These are phyloP conservation scores for Poecile montanus DNA, from an alignment of 2,797 vertebrate genomes.

Conservation along the genomic window DNA sequence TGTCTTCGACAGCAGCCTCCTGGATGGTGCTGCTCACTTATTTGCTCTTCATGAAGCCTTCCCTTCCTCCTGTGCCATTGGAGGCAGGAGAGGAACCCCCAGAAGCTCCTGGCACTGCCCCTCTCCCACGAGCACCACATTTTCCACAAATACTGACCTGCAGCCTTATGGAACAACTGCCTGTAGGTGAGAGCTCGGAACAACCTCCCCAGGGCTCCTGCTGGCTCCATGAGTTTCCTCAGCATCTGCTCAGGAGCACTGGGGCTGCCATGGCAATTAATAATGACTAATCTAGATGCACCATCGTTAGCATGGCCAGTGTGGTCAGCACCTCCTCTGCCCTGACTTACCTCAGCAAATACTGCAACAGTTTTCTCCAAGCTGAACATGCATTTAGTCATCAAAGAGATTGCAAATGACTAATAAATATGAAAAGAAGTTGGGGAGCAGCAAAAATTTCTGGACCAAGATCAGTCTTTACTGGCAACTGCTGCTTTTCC, in stretches of 20 bases:
- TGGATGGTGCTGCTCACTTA: neutral
- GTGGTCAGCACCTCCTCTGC: neutral
- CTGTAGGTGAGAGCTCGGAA: neutral
- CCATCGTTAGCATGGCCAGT: rapidly evolving
- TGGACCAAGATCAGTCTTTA: slow-evolving; percentile 45
- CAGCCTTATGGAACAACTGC: neutral
- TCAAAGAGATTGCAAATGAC: slow-evolving; percentile 19
- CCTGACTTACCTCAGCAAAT: neutral
- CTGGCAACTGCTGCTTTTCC: slow-evolving; percentile 37
- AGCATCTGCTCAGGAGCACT: neutral
- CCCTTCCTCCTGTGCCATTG: neutral
- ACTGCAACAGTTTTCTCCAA: neutral
- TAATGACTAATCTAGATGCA: neutral
- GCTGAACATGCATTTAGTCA: neutral
- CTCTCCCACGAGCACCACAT: rapidly evolving
- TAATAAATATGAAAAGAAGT: slow-evolving; percentile 1
- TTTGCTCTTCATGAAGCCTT: neutral
- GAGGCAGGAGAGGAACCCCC: neutral
- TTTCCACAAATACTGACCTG: neutral
- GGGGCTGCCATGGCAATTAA: neutral
- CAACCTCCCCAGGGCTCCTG: neutral
- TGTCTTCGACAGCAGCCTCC: neutral
- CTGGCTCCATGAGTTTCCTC: neutral
- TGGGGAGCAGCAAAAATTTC: neutral
- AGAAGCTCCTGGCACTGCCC: neutral